Base-by-base conservation (phyloP, 2,888 invertebrate genomes). In the Cecidostiba fungosa region DNA sequence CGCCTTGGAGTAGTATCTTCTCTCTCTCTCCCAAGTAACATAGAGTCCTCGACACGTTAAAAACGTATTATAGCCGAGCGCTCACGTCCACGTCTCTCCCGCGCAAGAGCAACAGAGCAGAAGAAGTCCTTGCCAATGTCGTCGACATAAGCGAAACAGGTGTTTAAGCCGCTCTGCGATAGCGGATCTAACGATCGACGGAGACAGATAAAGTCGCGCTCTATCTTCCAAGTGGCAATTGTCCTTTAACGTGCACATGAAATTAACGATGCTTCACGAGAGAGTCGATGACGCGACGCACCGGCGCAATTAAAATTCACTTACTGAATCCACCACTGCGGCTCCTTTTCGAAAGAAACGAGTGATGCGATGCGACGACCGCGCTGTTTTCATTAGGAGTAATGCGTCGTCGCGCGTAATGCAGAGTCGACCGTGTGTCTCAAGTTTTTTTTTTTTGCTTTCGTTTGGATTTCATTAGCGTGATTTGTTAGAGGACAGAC, bases 371-470 rank as follows among this genome's bases (percentile, higher is more conserved):
- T 59, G n/a, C 8, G 50, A 39, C 43, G 19, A 5, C 72, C 47
- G 6, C 74, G 12, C 80, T 8, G 54, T 23, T 77, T 77, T 62
- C 26, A 74, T 74, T 74, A 29, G 29, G 66, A 66, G 62, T 66
- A 66, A 66, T 66, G 14, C 26, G 62, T n/a, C 19, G n/a, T 39
- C n/a, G 23, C n/a, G 23, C 50, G 16, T 50, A 50, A 16, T 6
- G n/a, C 59, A 3, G 32, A 32, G 32, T 32, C 32, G 12, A 8
- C 1, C 10, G 39, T 10, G 54, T 23, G 23, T n/a, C 4, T 59
- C 23, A 8, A 10, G 59, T 3, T 23, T 23, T 59, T 23, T 59
- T 59, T 59, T 59, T 59, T 23, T 59, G 8, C 59, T 16, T 19
- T 59, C 8, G 23, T 19, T 54, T 54, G 54, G 47, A 39, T 39